These are phyloP conservation scores for Acrocyrtus sp. DNA, from an alignment of 2,888 invertebrate species.

Conservation along the genomic window DNA sequence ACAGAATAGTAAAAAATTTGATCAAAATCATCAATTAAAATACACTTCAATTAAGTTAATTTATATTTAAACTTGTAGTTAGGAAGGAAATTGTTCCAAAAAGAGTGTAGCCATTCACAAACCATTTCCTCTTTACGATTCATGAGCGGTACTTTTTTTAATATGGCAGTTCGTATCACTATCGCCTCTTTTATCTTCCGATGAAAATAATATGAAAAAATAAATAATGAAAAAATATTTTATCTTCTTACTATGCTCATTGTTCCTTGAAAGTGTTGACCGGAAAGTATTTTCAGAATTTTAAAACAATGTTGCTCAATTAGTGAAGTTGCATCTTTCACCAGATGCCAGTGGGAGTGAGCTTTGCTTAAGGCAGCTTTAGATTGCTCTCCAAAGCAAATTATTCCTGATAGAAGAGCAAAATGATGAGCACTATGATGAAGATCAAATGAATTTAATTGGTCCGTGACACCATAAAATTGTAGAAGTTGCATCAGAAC, in stretches of 20 bases:
- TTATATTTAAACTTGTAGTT: too few species aligned
- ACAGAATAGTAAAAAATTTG: too few species aligned
- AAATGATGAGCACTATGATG: slow-evolving; percentile 44
- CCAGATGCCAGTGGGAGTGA: slow-evolving; percentile 52
- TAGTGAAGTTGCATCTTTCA: slow-evolving; percentile 33
- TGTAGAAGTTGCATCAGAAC: slow-evolving; percentile 49
- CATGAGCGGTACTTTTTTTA: too few species aligned
- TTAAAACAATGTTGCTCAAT: slow-evolving; percentile 35
- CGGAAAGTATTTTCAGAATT: slow-evolving; percentile 21
- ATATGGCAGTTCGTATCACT: too few species aligned
- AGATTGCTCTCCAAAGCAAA: slow-evolving; percentile 19
- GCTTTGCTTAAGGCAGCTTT: not conserved
- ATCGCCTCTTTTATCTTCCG: too few species aligned
- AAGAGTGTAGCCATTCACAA: too few species aligned
- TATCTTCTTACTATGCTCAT: slow-evolving; percentile 37
- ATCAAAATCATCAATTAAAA: too few species aligned
- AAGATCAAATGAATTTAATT: slow-evolving; percentile 48
- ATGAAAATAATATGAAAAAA: too few species aligned
- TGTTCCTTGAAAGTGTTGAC: slow-evolving; percentile 23
- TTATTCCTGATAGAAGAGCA: slow-evolving; percentile 26
- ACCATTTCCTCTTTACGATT: too few species aligned
- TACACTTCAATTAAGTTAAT: too few species aligned
- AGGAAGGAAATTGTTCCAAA: too few species aligned
- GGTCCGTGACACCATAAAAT: slow-evolving; percentile 15
- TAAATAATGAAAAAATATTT: too few species aligned